Conservation (phyloP, 2,888 invertebrate species). For the Teleogryllus oceanicus region DNA sequence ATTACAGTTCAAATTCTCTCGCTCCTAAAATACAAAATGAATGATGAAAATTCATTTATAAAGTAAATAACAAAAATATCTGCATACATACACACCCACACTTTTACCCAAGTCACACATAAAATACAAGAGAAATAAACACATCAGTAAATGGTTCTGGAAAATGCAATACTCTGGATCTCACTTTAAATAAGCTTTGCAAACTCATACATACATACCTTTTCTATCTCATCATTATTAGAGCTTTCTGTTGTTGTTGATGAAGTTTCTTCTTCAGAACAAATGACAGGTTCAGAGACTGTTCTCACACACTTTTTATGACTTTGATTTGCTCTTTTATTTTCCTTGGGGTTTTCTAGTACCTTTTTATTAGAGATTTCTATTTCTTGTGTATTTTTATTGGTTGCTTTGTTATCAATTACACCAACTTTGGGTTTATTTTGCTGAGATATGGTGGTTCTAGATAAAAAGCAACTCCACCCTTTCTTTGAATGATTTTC, state of each 20-base stretch:
- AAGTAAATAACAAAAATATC: neutral
- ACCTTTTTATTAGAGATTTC: constrained; percentile 38
- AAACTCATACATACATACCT: constrained; percentile 41
- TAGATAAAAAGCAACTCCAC: constrained; percentile 31
- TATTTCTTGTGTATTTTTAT: constrained; percentile 32
- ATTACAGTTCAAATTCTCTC: neutral
- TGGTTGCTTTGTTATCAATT: constrained; percentile 25
- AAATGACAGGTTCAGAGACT: constrained; percentile 36
- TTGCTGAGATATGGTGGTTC: constrained; percentile 18
- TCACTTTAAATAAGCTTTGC: neutral
- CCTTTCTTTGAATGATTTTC: constrained; percentile 39
- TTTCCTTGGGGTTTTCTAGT: constrained; percentile 39
- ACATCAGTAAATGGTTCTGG: too few species aligned
- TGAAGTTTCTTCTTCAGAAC: constrained; percentile 63
- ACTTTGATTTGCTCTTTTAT: constrained; percentile 41
- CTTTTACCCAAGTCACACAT: too few species aligned
- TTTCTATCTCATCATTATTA: constrained; percentile 56
- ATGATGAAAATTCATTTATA: neutral
- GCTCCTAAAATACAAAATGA: constrained; percentile 24
- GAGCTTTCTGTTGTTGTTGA: constrained; percentile 70
- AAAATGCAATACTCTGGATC: too few species aligned
- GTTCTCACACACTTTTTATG: constrained; percentile 36
- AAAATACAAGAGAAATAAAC: too few species aligned
- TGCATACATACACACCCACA: neutral
- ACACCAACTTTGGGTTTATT: constrained; percentile 26